Evolutionary conservation across 2,888 invertebrate species (phyloP), one percentile per base, ranked within the genome.

Genomic region (Hirtodrosophila histrioides): DNA sequence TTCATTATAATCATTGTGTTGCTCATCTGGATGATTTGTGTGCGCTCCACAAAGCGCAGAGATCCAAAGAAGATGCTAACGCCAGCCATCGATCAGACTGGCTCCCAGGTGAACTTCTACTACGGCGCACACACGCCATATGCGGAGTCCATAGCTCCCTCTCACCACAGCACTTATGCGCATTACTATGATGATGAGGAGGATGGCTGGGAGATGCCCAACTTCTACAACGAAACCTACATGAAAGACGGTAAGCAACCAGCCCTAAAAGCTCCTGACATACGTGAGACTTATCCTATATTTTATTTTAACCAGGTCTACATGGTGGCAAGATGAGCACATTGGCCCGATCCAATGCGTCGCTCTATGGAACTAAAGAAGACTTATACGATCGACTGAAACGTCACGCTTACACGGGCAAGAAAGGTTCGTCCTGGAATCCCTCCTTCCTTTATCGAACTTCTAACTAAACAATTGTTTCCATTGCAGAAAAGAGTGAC

Each of bases 181-280:
- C 98, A 98, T 91, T 98, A 98, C 91, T 98, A 98, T 85, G 97
- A 98, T 89, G 97, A 98, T 83, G 98, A 98, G 90, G 98, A 98
- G 92, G 98, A 98, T 86, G 98, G 97, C 45, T 98, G 98, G 98
- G 98, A 98, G 91, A 98, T 98, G 98, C 98, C 98, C 0, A 98
- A 98, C 92, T 98, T 98, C 92, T 98, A 98, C 92, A 97, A 97
- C 91, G 98, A 98, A 92, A 97, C 97, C 2, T 98, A 98, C 90
- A 97, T 98, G 97, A 98, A 98, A 92, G 97, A 97, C 93, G 94
- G 92, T 91, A 68, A 82, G 85, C 63, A 2, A 4, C 2, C 0
- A 3, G 6, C 1, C 6, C 27, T 27, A 8, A 31, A 8, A 9
- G 9, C 2, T 27, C 6, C 27, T 27, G 27, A 27, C 27, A 27